These are phyloP conservation scores for Pedionomus torquatus DNA, from an alignment of 2,113 vertebrate genomes.

Conservation along the genomic window DNA sequence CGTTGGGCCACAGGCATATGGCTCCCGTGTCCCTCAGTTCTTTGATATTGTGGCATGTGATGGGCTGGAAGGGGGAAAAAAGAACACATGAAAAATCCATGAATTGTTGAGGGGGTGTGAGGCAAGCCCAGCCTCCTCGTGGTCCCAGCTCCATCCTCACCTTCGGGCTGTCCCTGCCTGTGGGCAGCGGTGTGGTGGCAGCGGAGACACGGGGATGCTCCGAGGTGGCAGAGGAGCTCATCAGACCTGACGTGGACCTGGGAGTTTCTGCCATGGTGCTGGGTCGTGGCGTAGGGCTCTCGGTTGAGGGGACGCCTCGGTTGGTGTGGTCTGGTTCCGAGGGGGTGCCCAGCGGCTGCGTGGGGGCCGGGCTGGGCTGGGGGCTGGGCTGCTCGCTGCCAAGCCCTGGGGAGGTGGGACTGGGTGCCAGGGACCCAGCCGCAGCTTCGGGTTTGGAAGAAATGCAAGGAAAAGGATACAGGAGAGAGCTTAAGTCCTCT, in stretches of 20 bases:
- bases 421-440: fast-evolving
- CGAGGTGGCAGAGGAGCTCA: fast-evolving
- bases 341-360: fast-evolving
- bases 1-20: constrained; percentile 69
- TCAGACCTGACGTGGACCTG: fast-evolving
- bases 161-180: neutral
- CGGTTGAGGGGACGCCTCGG: fast-evolving
- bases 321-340: fast-evolving
- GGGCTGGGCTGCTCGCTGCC: fast-evolving
- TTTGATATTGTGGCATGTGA: constrained; percentile 45
- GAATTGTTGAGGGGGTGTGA: fast-evolving
- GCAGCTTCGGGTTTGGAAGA: neutral
- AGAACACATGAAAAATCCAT: neutral
- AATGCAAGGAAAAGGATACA: neutral
- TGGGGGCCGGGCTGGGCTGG: neutral
- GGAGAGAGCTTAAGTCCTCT: neutral
- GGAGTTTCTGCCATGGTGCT: fast-evolving
- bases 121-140: fast-evolving
- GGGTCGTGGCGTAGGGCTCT: neutral
- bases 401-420: fast-evolving
- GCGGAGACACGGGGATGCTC: fast-evolving
- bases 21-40: constrained; percentile 16
- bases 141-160: neutral
- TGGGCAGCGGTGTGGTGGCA: fast-evolving
- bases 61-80: constrained; percentile 44